Evolutionary conservation across 2,888 invertebrate species (phyloP).

Genomic region (Andrena dorsata): DNA sequence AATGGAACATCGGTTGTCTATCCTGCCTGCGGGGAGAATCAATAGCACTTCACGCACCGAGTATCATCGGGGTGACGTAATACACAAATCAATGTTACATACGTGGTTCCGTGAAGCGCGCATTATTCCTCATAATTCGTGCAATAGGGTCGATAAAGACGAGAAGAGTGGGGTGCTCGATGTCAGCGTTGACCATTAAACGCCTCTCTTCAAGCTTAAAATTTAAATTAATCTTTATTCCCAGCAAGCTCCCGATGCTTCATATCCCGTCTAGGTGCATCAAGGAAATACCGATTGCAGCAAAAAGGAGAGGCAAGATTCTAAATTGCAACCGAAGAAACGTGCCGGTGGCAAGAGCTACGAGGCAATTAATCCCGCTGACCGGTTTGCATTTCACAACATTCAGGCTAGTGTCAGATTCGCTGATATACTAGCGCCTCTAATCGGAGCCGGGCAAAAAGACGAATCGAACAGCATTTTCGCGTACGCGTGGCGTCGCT

Average conservation of each 20-base stretch:
- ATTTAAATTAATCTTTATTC: background rate
- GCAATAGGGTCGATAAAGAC: slow-evolving; percentile 48
- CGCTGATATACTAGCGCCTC: slow-evolving; percentile 8
- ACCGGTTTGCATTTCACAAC: slow-evolving; percentile 32
- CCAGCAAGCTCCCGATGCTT: background rate
- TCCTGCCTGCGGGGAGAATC: slow-evolving; percentile 77
- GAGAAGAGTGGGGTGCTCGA: background rate
- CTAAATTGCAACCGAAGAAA: background rate
- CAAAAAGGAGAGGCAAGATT: background rate
- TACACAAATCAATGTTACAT: slow-evolving; percentile 74
- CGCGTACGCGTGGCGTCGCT: background rate
- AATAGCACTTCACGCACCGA: slow-evolving; percentile 79
- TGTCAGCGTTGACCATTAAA: background rate
- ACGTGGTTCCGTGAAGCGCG: slow-evolving; percentile 48
- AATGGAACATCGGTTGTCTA: slow-evolving; percentile 78
- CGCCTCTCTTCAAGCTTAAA: background rate
- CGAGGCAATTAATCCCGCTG: slow-evolving; percentile 7
- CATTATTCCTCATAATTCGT: slow-evolving; percentile 61
- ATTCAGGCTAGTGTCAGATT: slow-evolving; percentile 19
- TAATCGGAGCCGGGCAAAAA: slow-evolving; percentile 13
- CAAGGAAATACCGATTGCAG: background rate
- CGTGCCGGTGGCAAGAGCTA: background rate
- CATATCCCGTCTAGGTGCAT: background rate
- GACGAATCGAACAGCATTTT: slow-evolving; percentile 9
- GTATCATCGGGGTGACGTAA: slow-evolving; percentile 78